Conservation (phyloP, 2,888 invertebrate genomes). For the Drosophila macrothrix region DNA sequence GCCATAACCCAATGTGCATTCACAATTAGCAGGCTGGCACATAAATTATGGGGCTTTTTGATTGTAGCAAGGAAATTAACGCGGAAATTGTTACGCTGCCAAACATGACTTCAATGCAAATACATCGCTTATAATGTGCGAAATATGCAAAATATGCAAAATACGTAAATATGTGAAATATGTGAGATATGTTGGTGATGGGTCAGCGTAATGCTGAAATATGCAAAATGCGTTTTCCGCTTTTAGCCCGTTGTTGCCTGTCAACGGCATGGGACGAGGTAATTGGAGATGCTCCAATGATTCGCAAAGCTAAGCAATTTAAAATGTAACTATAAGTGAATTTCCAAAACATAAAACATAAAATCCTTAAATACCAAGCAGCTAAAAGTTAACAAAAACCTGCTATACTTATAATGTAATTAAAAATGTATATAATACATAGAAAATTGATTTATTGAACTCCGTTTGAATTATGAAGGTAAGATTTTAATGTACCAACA, state of each 20-base stretch:
- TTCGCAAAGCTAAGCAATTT: background rate
- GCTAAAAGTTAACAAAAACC: background rate
- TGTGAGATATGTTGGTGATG: conserved; percentile 29
- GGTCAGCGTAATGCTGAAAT: conserved; percentile 56
- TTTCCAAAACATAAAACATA: background rate
- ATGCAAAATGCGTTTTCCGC: conserved; percentile 49
- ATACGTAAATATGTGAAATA: conserved; percentile 21
- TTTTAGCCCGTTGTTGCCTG: conserved; percentile 39
- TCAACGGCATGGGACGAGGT: conserved; percentile 41
- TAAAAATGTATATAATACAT: background rate
- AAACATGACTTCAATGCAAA: background rate
- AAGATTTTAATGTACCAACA: background rate
- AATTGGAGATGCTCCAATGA: conserved; percentile 41
- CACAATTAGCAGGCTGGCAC: conserved; percentile 64
- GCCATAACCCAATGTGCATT: conserved; percentile 54
- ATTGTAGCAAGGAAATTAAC: conserved; percentile 58
- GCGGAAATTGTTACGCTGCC: conserved; percentile 63
- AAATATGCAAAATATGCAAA: conserved; percentile 32
- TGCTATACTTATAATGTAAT: background rate
- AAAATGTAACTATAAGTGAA: background rate
- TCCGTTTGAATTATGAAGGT: background rate
- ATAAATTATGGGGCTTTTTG: conserved; percentile 70
- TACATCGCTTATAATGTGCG: conserved; percentile 1
- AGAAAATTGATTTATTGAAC: background rate
- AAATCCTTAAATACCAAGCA: background rate